phyloP scores from a whole-genome alignment of 2,113 vertebrate genomes.

The Puma concolor region DNA sequence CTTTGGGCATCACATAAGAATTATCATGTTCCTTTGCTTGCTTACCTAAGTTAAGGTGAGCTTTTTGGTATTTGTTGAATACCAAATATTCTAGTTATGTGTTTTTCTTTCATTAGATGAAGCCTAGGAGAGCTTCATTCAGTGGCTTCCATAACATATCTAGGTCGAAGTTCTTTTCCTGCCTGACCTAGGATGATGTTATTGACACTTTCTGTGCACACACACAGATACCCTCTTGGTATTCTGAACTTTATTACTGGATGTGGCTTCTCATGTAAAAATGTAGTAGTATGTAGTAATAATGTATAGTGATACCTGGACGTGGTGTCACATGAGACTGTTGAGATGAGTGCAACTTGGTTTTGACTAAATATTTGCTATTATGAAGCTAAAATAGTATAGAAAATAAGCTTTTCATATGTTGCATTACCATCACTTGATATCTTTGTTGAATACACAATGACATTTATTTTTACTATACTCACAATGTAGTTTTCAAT shows the following conservation, averaged over 20 bases:
- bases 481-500: slow-evolving; percentile 5
- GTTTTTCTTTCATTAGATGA: slow-evolving; percentile 11
- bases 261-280: slow-evolving; percentile 27
- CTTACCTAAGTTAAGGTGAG: not conserved
- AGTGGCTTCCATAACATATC: not conserved
- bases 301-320: not conserved
- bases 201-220: not conserved
- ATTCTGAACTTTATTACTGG: slow-evolving; percentile 34
- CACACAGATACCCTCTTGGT: not conserved
- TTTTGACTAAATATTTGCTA: not conserved
- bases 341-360: not conserved
- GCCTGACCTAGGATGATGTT: not conserved
- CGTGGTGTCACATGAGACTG: not conserved
- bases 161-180: not conserved
- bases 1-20: slow-evolving; percentile 10
- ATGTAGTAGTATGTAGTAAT: not conserved
- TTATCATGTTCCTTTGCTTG: not conserved
- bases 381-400: not conserved
- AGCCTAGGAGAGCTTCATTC: not conserved
- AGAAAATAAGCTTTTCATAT: not conserved
- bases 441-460: not conserved
- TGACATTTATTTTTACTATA: slow-evolving; percentile 43
- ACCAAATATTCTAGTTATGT: not conserved
- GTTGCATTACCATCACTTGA: not conserved
- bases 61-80: slow-evolving; percentile 13